Conservation (phyloP, 2,113 vertebrate species). For the Calypte anna region DNA sequence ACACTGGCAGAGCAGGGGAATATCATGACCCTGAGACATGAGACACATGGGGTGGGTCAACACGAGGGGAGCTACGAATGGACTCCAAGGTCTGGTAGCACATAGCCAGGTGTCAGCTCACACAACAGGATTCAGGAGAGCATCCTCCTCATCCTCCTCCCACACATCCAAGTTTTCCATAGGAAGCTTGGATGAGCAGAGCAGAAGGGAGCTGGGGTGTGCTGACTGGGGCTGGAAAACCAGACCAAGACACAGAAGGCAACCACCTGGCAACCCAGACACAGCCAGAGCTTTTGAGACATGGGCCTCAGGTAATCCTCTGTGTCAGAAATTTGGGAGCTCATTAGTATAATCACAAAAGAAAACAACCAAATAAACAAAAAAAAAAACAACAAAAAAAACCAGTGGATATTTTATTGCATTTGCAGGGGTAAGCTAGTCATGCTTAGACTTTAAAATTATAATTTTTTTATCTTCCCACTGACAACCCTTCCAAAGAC, state of each 20-base stretch:
- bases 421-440: neutral
- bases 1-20: neutral
- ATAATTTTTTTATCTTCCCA: neutral
- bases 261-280: neutral
- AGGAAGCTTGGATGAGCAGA: neutral
- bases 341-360: neutral
- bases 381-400: neutral
- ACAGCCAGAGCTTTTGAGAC: neutral
- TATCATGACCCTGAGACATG: neutral
- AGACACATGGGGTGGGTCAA: neutral
- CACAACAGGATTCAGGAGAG: accelerated
- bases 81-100: neutral
- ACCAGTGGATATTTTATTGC: neutral
- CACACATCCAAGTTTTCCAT: neutral
- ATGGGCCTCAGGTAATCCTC: neutral
- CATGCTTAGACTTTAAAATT: neutral
- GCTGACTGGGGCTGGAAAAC: neutral
- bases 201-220: neutral
- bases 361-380: no score
- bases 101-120: accelerated
- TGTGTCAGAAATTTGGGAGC: neutral
- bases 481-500: neutral
- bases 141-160: neutral
- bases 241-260: neutral
- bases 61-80: accelerated